A percentile compares a stretch with the other conserved stretches of the same genome.
Conservation (phyloP, 2,113 vertebrate genomes). For the Hiodon tergisus region DNA sequence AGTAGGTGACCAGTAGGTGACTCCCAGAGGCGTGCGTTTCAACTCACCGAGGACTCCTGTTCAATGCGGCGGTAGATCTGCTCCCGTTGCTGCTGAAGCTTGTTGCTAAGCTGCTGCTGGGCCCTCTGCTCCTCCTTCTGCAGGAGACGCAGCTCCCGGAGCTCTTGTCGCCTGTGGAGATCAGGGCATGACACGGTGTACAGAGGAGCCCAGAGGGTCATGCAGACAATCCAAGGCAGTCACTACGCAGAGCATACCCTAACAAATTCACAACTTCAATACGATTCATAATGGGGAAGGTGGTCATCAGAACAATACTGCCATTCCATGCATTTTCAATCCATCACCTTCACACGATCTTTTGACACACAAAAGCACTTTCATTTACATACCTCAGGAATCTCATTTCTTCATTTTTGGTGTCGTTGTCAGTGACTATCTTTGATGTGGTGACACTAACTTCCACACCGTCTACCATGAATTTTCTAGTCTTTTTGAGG, state of each 20-base stretch:
- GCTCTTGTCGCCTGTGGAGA: slow-evolving; percentile 74
- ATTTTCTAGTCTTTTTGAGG: slow-evolving; percentile 92
- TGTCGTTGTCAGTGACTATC: slow-evolving; percentile 93
- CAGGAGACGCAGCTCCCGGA: slow-evolving; percentile 85
- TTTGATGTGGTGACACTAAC: slow-evolving; percentile 97
- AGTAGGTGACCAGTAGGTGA: no score
- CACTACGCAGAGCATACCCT: background rate
- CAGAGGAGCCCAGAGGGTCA: background rate
- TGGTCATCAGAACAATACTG: no score
- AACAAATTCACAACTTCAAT: background rate
- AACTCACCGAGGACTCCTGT: slow-evolving; percentile 88
- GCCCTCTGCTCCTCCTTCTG: slow-evolving; percentile 95
- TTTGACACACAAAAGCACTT: background rate
- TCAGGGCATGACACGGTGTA: background rate
- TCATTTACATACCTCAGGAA: slow-evolving; percentile 74
- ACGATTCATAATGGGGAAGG: background rate
- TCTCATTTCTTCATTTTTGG: slow-evolving; percentile 92
- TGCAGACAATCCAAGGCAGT: background rate
- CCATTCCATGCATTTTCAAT: background rate
- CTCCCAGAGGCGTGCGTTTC: background rate
- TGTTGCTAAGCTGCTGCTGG: slow-evolving; percentile 92
- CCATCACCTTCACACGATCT: background rate
- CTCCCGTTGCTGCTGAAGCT: slow-evolving; percentile 86
- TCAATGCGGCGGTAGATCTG: slow-evolving; percentile 90
- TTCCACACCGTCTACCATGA: slow-evolving; percentile 94